Evolutionary conservation across 2,888 invertebrate species (phyloP), one percentile per base, ranked within the genome.

Genomic region (Acronicta leporina): DNA sequence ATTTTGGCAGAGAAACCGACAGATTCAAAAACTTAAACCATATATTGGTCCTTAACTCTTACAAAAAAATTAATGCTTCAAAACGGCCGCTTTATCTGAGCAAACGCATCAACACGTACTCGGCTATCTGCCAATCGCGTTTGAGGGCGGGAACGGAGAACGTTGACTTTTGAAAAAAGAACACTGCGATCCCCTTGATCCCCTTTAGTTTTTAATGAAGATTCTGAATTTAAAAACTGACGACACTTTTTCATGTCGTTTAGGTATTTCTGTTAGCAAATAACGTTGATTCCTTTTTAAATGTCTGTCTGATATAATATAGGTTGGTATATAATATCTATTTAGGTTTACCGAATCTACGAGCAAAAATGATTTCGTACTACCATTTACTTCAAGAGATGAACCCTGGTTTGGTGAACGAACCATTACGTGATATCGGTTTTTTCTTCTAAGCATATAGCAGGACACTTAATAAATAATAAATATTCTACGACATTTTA

Each of bases 81-180:
- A 75, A 81, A 81, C 75, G 65, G 75, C 67, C 75, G 54, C 61
- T 67, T 61, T 83, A 84, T 86, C 85, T 65, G 81, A 79, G 79
- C 77, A 58, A 62, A 68, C 78, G 79, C 81, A 82, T 84, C 83
- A 64, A 70, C 82, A 77, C 80, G 82, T 79, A 81, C 79, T 56
- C 62, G 42, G 76, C 79, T 83, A 87, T 86, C 85, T 78, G 71
- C 85, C 86, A 87, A 85, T 85, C 83, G 77, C 63, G 59, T 56
- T 66, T 68, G 81, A 81, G 83, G 86, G 85, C 84, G 86, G 84
- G 81, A 81, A 82, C 82, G 64, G 57, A 33, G 53, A 64, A 64
- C 73, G 79, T 72, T 70, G 69, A 57, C 56, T 81, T 86, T 83
- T 75, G 73, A 86, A 87, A 87, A 86, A 82, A 77, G 73, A 80